Evolutionary conservation across 1,140 invertebrate species (phyloP), one percentile per base, ranked within the genome.

Genomic region (Pogonognathellus flavescens): DNA sequence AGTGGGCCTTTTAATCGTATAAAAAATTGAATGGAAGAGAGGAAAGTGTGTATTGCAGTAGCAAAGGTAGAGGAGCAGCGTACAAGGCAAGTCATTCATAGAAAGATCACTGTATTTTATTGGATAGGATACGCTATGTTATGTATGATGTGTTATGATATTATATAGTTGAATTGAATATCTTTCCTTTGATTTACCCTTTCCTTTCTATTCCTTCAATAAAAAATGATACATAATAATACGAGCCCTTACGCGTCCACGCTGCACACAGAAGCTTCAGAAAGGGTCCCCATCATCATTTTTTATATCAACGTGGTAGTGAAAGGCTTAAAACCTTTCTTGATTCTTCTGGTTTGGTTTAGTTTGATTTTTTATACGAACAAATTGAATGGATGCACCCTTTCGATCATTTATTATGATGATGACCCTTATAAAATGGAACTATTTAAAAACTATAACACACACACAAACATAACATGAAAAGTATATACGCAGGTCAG

Each of bases 181-280:
- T 76, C 70, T 76, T 57, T 76, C 70, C 16, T 76, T 76, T 76
- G 70, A 76, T 76, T 76, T 76, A 76, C 70, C 70, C 70, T 41
- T 62, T 55, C 57, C 82, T 57, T 83, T 83, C 55, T 83, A 31
- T 41, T 83, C 82, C 82, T 83, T 83, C 50, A 57, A 83, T 83
- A 83, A 83, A 83, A 83, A 83, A 83, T 83, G 82, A 83, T 83
- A 83, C 55, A 50, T 59, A 66, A 50, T 59, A 66, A 62, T 60
- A 25, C 22, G 55, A 60, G 55, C 41, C 41, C 55, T 60, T 50
- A 50, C 16, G 25, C 52, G 13, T 49, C 14, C 31, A 41, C 18
- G 22, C 18, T 50, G 41, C 59, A 20, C 60, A 13, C 60, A 55
- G 80, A 59, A 49, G 50, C 25, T 14, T n/a, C n/a, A 20, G 50